A percentile compares a stretch with the other conserved stretches of the same genome.
phyloP scores from a whole-genome alignment of 2,113 vertebrate species.

The Istiophorus platypterus region DNA sequence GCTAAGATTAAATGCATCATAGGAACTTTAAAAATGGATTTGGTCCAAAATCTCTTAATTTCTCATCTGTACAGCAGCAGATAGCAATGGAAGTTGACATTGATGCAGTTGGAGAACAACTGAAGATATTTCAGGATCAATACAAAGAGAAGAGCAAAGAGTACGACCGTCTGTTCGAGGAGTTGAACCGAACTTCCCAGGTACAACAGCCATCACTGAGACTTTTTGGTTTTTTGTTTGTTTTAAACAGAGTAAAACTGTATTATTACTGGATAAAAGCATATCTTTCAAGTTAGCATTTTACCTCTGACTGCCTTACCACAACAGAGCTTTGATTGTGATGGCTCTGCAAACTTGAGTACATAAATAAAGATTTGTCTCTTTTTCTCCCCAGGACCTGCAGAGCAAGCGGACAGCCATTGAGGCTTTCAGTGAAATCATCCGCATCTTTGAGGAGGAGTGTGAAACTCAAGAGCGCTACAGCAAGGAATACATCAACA shows the following conservation, averaged over 20 bases:
- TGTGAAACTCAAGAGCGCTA: conserved; percentile 97
- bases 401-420: conserved; percentile 98
- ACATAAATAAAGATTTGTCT: not conserved
- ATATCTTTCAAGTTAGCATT: not conserved
- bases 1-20: not conserved
- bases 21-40: not conserved
- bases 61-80: conserved; percentile 85
- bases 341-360: not conserved
- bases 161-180: conserved; percentile 94
- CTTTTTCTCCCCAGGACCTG: conserved; percentile 85
- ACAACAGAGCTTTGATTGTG: not conserved
- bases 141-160: conserved; percentile 97
- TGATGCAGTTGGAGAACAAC: conserved; percentile 95
- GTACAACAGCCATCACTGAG: conserved; percentile 68
- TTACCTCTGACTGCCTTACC: not conserved
- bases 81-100: conserved; percentile 95
- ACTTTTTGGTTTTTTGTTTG: not conserved
- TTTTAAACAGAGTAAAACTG: not conserved
- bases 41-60: not conserved
- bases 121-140: conserved; percentile 94
- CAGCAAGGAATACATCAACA: conserved; percentile 98
- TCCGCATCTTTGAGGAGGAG: conserved; percentile 99
- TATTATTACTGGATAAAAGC: not conserved
- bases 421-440: conserved; percentile 98
- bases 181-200: conserved; percentile 96